Evolutionary conservation across 2,797 vertebrate species (phyloP).

Genomic region (Yasuhikotakia modesta): DNA sequence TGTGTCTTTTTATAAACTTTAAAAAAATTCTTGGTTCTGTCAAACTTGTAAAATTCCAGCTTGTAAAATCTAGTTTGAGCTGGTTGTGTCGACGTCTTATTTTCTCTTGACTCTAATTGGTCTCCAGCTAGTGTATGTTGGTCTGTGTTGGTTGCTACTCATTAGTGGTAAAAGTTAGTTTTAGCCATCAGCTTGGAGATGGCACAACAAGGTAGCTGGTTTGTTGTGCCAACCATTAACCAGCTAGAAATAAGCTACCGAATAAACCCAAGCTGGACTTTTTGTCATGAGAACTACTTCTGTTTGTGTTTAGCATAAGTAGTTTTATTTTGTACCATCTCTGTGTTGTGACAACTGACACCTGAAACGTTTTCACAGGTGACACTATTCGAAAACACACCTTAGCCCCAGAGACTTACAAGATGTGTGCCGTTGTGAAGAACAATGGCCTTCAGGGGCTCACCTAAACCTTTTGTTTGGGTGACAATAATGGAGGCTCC

Average conservation of each 20-base stretch:
- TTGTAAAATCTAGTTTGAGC: neutral
- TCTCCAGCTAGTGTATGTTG: too few relatives aligned
- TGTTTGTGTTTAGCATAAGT: neutral
- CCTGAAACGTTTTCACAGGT: constrained; percentile 20
- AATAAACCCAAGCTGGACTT: neutral
- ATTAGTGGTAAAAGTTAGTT: too few relatives aligned
- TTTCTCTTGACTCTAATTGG: too few relatives aligned
- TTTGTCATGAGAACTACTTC: neutral
- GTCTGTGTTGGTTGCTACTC: too few relatives aligned
- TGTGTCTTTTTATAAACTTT: too few relatives aligned
- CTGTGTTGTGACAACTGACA: constrained; percentile 37
- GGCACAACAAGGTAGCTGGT: too few relatives aligned
- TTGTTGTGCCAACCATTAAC: too few relatives aligned
- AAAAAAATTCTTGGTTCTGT: neutral
- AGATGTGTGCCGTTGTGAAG: constrained; percentile 49
- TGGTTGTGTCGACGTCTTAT: too few relatives aligned
- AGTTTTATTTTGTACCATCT: constrained; percentile 7
- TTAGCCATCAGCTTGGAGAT: too few relatives aligned
- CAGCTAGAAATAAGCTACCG: neutral
- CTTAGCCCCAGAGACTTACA: constrained; percentile 33
- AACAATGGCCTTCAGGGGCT: constrained; percentile 58
- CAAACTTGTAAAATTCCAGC: too few relatives aligned
- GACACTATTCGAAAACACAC: constrained; percentile 36
- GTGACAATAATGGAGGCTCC: constrained; percentile 65
- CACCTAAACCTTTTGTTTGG: constrained; percentile 65